phyloP scores from a whole-genome alignment of 1,140 invertebrate genomes.

The Eupeodes corollae region DNA sequence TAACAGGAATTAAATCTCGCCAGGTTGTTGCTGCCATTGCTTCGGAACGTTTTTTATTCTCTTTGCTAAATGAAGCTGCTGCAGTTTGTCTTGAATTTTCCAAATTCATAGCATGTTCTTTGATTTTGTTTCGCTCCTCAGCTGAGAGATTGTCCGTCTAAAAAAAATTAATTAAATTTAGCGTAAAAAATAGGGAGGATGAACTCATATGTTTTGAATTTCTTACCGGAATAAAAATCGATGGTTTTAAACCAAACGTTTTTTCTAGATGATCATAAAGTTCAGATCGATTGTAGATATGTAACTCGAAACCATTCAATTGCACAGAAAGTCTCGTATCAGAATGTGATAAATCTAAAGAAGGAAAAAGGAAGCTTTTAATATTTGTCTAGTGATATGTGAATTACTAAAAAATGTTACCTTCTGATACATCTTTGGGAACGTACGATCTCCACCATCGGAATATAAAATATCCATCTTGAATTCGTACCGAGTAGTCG shows the following conservation, averaged over 20 bases:
- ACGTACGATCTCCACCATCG: conserved; percentile 93
- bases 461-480: conserved; percentile 96
- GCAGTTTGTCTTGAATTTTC: conserved; percentile 45
- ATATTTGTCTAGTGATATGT: background rate
- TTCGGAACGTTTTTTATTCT: conserved; percentile 52
- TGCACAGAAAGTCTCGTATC: conserved; percentile 87
- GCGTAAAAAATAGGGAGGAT: no score
- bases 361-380: conserved; percentile 7
- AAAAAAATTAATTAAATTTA: background rate
- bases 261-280: conserved; percentile 82
- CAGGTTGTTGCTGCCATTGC: conserved; percentile 74
- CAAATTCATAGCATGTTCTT: conserved; percentile 48
- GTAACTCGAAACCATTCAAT: conserved; percentile 91
- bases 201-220: conserved; percentile 3
- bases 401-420: conserved; percentile 39
- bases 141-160: conserved; percentile 15
- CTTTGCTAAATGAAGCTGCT: conserved; percentile 40
- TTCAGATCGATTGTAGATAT: conserved; percentile 88
- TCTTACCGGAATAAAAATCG: conserved; percentile 52
- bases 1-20: conserved; percentile 93
- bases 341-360: conserved; percentile 85
- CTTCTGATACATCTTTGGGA: conserved; percentile 88
- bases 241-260: conserved; percentile 71
- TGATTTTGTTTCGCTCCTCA: conserved; percentile 31
- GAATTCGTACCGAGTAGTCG: conserved; percentile 85